These are phyloP conservation scores for Engystomops pustulosus DNA, from an alignment of 2,113 vertebrate genomes.

Conservation along the genomic window DNA sequence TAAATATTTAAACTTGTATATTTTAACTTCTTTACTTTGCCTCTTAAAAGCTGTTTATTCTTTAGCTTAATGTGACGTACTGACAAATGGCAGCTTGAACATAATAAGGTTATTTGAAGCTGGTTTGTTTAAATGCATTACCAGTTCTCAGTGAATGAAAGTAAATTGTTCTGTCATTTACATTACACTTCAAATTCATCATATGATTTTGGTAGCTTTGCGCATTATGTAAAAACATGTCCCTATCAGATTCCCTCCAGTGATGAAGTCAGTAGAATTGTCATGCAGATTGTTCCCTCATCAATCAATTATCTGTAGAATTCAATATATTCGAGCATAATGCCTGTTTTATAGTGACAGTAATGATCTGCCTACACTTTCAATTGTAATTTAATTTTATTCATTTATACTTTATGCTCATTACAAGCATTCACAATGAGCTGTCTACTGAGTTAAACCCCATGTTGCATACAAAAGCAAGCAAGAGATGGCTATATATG, in stretches of 20 bases:
- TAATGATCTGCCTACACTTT: conserved; percentile 48
- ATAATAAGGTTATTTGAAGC: conserved; percentile 58
- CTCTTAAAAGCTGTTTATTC: conserved; percentile 45
- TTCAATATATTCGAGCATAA: conserved; percentile 47
- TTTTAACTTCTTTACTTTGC: neutral
- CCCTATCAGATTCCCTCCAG: conserved; percentile 43
- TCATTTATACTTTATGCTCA: conserved; percentile 33
- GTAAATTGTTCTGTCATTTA: conserved; percentile 56
- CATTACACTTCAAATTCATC: conserved; percentile 54
- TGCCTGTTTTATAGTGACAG: conserved; percentile 49
- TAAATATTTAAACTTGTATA: neutral
- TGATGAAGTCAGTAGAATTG: conserved; percentile 47
- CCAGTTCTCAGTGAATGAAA: conserved; percentile 52
- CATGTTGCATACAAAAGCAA: conserved; percentile 4
- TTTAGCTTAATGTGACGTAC: conserved; percentile 52
- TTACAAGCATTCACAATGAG: conserved; percentile 10
- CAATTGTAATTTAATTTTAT: conserved; percentile 48
- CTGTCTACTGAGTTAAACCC: conserved; percentile 2
- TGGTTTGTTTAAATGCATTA: conserved; percentile 55
- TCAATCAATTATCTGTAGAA: conserved; percentile 56
- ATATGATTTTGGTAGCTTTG: conserved; percentile 24
- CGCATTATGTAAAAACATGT: conserved; percentile 32
- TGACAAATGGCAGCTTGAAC: conserved; percentile 45
- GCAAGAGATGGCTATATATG: neutral
- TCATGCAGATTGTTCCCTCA: conserved; percentile 46